Conservation (phyloP, 2,797 vertebrate species). For the Botia kubotai region DNA sequence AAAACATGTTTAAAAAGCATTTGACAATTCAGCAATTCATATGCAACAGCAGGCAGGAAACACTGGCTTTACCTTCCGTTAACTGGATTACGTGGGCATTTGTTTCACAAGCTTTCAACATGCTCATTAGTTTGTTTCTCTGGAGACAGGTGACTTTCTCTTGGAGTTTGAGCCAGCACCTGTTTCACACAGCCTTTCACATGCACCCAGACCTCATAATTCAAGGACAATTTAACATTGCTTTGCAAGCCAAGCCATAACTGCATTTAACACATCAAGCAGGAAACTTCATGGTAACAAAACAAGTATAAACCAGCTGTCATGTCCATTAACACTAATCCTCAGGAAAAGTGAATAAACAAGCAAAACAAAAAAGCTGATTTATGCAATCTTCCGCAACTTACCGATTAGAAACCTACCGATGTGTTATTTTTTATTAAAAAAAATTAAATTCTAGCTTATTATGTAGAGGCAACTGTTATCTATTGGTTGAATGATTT, state of each 20-base stretch:
- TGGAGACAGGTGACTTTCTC: conserved; percentile 54
- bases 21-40: no score
- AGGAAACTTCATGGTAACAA: conserved; percentile 17
- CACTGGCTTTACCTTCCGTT: conserved; percentile 29
- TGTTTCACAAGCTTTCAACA: conserved; percentile 40
- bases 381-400: no score
- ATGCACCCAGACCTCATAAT: conserved; percentile 56
- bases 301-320: no score
- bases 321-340: no score
- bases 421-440: no score
- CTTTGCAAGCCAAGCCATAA: conserved; percentile 28
- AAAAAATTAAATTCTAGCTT: no score
- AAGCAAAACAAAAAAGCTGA: no score
- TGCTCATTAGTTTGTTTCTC: conserved; percentile 62
- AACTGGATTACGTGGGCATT: conserved; percentile 40
- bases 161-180: conserved; percentile 43
- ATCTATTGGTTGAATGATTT: no score
- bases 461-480: no score
- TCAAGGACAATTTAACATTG: conserved; percentile 64
- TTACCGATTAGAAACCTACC: no score
- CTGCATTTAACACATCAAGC: conserved; percentile 30
- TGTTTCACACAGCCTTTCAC: conserved; percentile 60
- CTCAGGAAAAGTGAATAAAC: no score
- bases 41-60: conserved; percentile 14
- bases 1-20: background rate